phyloP scores from a whole-genome alignment of 2,888 invertebrate species.

The Herminia tarsipennalis region DNA sequence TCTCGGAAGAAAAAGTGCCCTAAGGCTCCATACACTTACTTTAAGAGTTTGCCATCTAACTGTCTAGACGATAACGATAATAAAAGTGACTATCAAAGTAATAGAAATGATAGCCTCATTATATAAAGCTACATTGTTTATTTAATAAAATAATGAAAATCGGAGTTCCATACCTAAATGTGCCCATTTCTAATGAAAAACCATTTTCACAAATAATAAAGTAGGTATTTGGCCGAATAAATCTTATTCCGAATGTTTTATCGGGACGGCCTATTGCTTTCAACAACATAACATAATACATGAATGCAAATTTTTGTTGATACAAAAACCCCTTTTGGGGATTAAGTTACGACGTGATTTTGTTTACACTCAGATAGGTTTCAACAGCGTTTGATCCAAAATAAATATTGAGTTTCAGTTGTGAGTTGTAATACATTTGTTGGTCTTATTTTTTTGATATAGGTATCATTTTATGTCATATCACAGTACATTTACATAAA shows the following conservation, averaged over 20 bases:
- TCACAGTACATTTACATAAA: no score
- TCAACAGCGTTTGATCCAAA: conserved; percentile 40
- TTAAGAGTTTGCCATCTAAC: no score
- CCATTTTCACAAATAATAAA: conserved; percentile 1
- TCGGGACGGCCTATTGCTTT: conserved; percentile 3
- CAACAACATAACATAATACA: conserved; percentile 19
- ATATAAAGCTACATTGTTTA: no score
- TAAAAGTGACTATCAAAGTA: no score
- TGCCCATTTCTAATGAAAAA: not conserved
- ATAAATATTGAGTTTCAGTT: conserved; percentile 43
- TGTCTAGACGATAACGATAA: no score
- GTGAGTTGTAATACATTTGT: conserved; percentile 19
- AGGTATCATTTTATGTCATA: no score
- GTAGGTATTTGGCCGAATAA: conserved; percentile 4
- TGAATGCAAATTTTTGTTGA: conserved; percentile 41
- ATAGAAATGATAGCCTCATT: not conserved
- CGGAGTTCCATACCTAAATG: not conserved
- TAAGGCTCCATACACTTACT: no score
- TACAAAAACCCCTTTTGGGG: conserved; percentile 37
- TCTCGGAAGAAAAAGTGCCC: no score
- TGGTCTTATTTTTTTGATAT: no score
- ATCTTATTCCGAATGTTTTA: conserved; percentile 3
- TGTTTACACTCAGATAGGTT: conserved; percentile 39
- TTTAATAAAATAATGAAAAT: conserved; percentile 25
- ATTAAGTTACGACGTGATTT: conserved; percentile 35